A percentile compares a stretch with the other conserved stretches of the same genome.
These are phyloP conservation scores for Andrena bucephala DNA, from an alignment of 2,888 invertebrate genomes.

Conservation along the genomic window DNA sequence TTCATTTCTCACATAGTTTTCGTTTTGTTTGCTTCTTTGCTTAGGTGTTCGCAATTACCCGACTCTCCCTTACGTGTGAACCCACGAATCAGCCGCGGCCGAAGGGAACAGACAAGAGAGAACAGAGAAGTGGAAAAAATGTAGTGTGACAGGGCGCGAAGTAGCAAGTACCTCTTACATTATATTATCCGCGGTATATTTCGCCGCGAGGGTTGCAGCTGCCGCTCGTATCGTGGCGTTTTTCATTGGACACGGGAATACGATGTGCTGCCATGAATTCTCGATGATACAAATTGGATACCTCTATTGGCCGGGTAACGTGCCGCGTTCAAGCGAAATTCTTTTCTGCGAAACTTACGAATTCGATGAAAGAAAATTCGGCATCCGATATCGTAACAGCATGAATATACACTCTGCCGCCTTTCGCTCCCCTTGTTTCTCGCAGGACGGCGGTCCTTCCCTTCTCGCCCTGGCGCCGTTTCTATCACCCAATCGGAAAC, in stretches of 20 bases:
- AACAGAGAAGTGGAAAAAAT: background rate
- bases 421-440: too few species aligned
- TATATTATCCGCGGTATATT: constrained; percentile 63
- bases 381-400: constrained; percentile 8
- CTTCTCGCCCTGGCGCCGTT: too few species aligned
- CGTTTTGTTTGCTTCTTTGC: too few species aligned
- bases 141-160: constrained; percentile 19
- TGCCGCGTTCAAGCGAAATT: constrained; percentile 68
- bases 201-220: constrained; percentile 42
- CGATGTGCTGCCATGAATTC: constrained; percentile 77
- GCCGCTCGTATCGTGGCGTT: constrained; percentile 52
- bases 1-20: too few species aligned
- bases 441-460: too few species aligned
- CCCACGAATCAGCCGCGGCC: background rate
- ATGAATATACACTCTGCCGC: too few species aligned
- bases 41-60: too few species aligned
- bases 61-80: too few species aligned
- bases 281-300: constrained; percentile 81
- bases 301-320: constrained; percentile 68
- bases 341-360: constrained; percentile 73
- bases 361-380: constrained; percentile 37
- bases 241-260: constrained; percentile 68
- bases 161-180: constrained; percentile 59
- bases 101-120: too few species aligned
- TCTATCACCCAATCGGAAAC: too few species aligned